phyloP scores from a whole-genome alignment of 2,113 vertebrate genomes.

The Misgurnus anguillicaudatus region DNA sequence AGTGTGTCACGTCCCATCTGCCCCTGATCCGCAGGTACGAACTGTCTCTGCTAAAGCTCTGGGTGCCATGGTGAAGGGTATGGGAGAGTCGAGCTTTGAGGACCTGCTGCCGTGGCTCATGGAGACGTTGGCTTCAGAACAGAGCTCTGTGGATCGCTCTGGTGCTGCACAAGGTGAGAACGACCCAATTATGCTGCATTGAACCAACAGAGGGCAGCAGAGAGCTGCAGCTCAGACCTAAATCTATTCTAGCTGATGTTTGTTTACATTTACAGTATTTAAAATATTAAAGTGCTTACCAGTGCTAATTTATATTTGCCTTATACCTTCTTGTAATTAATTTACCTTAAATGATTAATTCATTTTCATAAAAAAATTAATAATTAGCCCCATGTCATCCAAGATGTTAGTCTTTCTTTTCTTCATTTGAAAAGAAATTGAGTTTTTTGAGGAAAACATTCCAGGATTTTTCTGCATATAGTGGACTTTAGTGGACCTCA shows the following conservation, averaged over 20 bases:
- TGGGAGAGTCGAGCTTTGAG: conserved; percentile 96
- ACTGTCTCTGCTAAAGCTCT: conserved; percentile 96
- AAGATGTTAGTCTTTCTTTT: neutral
- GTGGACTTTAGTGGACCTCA: no score
- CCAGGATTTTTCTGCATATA: no score
- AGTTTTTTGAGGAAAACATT: neutral
- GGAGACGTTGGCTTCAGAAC: conserved; percentile 95
- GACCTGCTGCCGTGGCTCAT: conserved; percentile 97
- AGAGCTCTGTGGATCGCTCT: conserved; percentile 97
- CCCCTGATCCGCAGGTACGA: conserved; percentile 79
- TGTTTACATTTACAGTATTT: neutral
- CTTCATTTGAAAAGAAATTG: no score
- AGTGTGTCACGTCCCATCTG: neutral
- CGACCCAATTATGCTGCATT: neutral
- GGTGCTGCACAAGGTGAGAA: conserved; percentile 93
- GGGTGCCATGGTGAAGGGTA: conserved; percentile 98
- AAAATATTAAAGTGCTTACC: neutral
- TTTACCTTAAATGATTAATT: no score
- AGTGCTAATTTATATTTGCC: no score
- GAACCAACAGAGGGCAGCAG: conserved; percentile 19
- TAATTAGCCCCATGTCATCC: no score
- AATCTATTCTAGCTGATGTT: neutral
- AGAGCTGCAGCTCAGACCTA: neutral
- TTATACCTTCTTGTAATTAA: no score
- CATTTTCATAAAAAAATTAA: no score